Conservation (phyloP, 2,113 vertebrate species). For the Galeopterus variegatus region DNA sequence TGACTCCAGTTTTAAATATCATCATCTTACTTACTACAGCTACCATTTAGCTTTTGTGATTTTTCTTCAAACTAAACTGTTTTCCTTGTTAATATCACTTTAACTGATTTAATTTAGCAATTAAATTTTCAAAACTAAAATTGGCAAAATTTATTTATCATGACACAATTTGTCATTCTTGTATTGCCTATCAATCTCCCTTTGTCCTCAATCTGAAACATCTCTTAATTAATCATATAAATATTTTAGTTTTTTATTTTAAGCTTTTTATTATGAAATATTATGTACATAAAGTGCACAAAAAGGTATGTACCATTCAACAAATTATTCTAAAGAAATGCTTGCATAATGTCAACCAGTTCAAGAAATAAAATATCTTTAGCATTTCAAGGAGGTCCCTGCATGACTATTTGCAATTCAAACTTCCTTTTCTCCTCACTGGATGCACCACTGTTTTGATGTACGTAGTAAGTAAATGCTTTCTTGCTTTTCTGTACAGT, state of each 20-base stretch:
- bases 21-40: not conserved
- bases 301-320: not conserved
- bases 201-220: not conserved
- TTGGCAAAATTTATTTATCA: not conserved
- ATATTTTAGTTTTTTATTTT: not conserved
- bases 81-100: not conserved
- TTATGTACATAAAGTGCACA: not conserved
- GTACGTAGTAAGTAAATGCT: not conserved
- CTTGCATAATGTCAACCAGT: not conserved
- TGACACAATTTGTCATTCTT: not conserved
- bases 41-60: not conserved
- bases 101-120: not conserved
- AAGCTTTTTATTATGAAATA: not conserved
- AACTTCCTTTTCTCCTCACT: not conserved
- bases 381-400: not conserved
- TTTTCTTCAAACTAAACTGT: not conserved
- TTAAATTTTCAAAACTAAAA: slow-evolving; percentile 11
- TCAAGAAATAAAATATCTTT: not conserved
- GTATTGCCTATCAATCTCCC: not conserved
- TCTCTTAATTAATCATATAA: not conserved
- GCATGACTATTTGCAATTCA: not conserved
- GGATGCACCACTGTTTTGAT: not conserved
- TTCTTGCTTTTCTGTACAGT: not conserved
- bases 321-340: not conserved
- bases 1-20: not conserved